Evolutionary conservation across 2,888 invertebrate genomes (phyloP), one percentile per base, ranked within the genome.

Genomic region (Hirtodrosophila duncani): DNA sequence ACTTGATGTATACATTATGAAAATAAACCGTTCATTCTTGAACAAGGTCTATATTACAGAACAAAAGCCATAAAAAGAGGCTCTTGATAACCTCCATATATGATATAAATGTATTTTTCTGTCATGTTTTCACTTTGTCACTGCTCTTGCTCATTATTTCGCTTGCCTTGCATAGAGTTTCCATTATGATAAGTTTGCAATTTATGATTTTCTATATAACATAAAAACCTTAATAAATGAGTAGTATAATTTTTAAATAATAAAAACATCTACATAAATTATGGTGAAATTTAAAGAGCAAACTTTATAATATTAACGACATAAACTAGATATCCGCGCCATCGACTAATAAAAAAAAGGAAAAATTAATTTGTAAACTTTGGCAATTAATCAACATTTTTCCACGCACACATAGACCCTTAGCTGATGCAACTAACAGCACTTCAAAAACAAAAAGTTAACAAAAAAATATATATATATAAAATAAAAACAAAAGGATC

Each of bases 331-430:
- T n/a, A n/a, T n/a, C n/a, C n/a, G n/a, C n/a, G n/a, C n/a, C n/a
- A n/a, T n/a, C n/a, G n/a, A n/a, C n/a, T n/a, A n/a, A n/a, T n/a
- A n/a, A n/a, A n/a, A n/a, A n/a, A n/a, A n/a, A n/a, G n/a, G n/a
- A n/a, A n/a, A n/a, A n/a, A n/a, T n/a, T n/a, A n/a, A n/a, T n/a
- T 26, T 44, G 2, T 21, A 1, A 60, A 62, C 62, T 62, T 60
- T 36, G 26, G 29, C 42, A 60, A 60, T 60, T 60, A 55, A 60
- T 60, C 63, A 60, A 23, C 17, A 24, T 33, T 55, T 55, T 13
- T 44, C 16, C 30, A 20, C 29, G 23, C 11, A 23, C 36, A n/a
- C 20, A 11, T 20, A 10, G 3, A 39, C 27, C 17, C 18, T 21
- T 29, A 34, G 3, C 37, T 26, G 26, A 26, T n/a, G 42, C 23